Conservation (phyloP, 30 jellyfish, hydroid and myxozoan genomes). For the Nemopilema nomurai region DNA sequence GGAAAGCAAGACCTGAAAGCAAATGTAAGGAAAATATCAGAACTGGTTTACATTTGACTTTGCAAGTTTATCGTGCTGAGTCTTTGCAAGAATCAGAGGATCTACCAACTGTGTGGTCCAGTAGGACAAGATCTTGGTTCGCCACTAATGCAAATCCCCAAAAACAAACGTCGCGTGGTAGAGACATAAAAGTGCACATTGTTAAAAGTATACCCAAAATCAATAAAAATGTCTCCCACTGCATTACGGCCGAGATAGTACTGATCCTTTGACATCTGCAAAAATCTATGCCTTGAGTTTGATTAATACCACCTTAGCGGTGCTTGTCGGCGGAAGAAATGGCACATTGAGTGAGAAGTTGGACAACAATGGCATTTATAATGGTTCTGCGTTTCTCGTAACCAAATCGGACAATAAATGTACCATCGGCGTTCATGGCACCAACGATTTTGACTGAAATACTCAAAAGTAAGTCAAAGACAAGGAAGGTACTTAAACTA, state of each 20-base stretch:
- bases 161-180: background rate
- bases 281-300: background rate
- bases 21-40: background rate
- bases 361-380: no score
- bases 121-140: background rate
- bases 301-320: background rate
- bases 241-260: background rate
- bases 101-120: background rate
- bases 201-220: background rate
- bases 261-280: background rate
- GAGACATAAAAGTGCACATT: background rate
- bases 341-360: no score
- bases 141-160: background rate
- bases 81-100: background rate
- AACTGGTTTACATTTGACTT: background rate
- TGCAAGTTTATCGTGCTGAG: background rate
- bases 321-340: no score
- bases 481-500: no score
- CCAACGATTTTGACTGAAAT: no score
- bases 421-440: no score
- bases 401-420: no score
- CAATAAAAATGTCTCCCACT: background rate
- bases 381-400: no score
- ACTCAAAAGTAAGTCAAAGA: no score
- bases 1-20: background rate